phyloP scores from a whole-genome alignment of 1,140 invertebrate species.

The Pseudomyrmex concolor region DNA sequence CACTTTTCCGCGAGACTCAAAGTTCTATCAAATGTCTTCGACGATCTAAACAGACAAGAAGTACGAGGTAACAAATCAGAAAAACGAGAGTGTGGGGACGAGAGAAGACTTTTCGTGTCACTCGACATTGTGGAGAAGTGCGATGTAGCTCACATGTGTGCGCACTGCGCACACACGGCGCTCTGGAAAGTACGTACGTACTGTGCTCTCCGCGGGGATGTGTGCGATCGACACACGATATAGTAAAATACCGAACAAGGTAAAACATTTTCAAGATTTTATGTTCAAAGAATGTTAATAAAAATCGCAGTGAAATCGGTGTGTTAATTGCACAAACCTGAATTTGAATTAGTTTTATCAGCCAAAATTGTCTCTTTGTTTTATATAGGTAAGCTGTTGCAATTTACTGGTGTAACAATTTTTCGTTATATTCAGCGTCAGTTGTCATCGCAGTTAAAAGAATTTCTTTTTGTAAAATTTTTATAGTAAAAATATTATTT shows the following conservation, averaged over 20 bases:
- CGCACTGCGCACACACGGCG: no score
- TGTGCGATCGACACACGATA: background rate
- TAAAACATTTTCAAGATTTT: background rate
- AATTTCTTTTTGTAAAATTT: background rate
- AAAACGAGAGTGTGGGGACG: background rate
- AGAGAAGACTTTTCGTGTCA: slow-evolving; percentile 23
- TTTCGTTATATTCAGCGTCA: background rate
- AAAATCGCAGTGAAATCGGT: background rate
- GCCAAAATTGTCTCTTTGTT: background rate
- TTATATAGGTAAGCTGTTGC: background rate
- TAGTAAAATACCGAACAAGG: background rate
- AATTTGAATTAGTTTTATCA: background rate
- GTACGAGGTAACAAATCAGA: slow-evolving; percentile 42
- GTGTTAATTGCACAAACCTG: background rate
- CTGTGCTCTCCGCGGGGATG: no score
- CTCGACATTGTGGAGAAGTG: background rate
- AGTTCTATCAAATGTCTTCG: slow-evolving; percentile 28
- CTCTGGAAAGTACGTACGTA: background rate
- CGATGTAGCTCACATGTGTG: background rate
- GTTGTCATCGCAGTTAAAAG: no score
- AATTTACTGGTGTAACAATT: background rate
- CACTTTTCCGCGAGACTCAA: slow-evolving; percentile 28
- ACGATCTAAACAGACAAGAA: slow-evolving; percentile 21
- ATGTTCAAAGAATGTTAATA: background rate
- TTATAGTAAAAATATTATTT: background rate